Conservation (phyloP, 2,888 invertebrate species). For the Drosophila nigritarsus region DNA sequence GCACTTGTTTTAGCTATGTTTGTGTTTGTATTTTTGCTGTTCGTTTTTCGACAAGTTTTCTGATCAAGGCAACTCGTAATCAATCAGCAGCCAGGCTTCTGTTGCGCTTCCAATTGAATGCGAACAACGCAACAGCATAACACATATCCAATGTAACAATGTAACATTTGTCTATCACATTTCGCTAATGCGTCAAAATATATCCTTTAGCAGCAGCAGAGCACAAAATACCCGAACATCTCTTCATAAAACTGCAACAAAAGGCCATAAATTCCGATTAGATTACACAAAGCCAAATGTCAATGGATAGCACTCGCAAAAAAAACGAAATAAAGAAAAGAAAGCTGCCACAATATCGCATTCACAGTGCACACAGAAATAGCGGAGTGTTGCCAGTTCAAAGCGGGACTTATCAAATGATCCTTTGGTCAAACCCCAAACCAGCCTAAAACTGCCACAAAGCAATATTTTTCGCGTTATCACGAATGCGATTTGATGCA, state of each 20-base stretch:
- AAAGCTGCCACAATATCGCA: conserved; percentile 49
- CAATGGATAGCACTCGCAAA: conserved; percentile 39
- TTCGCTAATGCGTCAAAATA: conserved; percentile 33
- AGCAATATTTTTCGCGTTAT: conserved; percentile 44
- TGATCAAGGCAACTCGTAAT: conserved; percentile 26
- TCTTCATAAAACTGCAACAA: conserved; percentile 62
- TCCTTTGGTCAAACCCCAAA: conserved; percentile 18
- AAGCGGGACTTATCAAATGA: conserved; percentile 45
- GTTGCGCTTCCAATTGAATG: conserved; percentile 34
- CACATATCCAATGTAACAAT: conserved; percentile 21
- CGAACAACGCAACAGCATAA: conserved; percentile 33
- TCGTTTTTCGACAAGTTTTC: conserved; percentile 26
- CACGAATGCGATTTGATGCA: conserved; percentile 56
- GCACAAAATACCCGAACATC: not conserved
- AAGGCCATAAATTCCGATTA: conserved; percentile 79
- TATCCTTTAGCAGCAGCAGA: conserved; percentile 26
- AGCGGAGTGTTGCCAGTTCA: conserved; percentile 40
- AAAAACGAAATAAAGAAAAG: conserved; percentile 8
- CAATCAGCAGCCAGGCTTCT: conserved; percentile 44
- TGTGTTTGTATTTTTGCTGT: conserved; percentile 46
- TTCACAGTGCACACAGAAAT: conserved; percentile 39
- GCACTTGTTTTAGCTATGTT: conserved; percentile 69
- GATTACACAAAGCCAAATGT: conserved; percentile 79
- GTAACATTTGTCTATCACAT: conserved; percentile 21
- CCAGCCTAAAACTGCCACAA: conserved; percentile 7